Base-by-base conservation (phyloP, 1,140 invertebrate species). In the Formica selysi region DNA sequence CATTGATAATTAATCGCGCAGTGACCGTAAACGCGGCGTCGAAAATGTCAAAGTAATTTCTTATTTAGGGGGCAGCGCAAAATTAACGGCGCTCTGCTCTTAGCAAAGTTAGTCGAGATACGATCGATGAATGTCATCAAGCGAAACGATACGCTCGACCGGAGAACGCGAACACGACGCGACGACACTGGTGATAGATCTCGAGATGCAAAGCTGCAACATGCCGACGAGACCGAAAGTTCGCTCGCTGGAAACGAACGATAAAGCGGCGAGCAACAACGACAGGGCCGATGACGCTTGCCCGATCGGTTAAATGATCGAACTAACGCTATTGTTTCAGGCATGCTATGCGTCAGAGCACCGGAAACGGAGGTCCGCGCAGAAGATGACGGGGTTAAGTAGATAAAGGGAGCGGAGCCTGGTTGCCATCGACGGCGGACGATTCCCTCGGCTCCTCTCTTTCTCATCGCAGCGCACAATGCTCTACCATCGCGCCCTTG, bases 321-420 rank as follows among this genome's bases (percentile, higher is more conserved):
- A 59, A 86, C 65, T 19, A 29, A 51, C 8, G 61, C 16, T n/a
- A 44, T 36, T 91, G 79, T 92, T 91, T 61, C 85, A 93, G 92
- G 87, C 86, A 91, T 93, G 93, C 84, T 90, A 88, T 89, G 90
- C 83, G 80, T 70, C 76, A 89, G 88, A 88, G 83, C 86, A 88
- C 65, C 81, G 90, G 91, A 92, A 91, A 91, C 88, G 87, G 90
- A 87, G 85, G 88, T 76, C 54, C 87, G 86, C 79, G 81, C 67
- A 91, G 89, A 90, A 92, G 91, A 92, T 91, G 93, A 94, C 91
- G 92, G 88, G 83, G 91, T 90, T 92, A 92, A 93, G 91, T 90
- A 93, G 93, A 93, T 94, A 93, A 89, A 91, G 76, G 71, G 68
- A 88, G 68, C 59, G 61, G 71, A 51, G 65, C 64, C 79, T 79